Conservation (phyloP, 2,888 invertebrate genomes). For the Pteria penguin region DNA sequence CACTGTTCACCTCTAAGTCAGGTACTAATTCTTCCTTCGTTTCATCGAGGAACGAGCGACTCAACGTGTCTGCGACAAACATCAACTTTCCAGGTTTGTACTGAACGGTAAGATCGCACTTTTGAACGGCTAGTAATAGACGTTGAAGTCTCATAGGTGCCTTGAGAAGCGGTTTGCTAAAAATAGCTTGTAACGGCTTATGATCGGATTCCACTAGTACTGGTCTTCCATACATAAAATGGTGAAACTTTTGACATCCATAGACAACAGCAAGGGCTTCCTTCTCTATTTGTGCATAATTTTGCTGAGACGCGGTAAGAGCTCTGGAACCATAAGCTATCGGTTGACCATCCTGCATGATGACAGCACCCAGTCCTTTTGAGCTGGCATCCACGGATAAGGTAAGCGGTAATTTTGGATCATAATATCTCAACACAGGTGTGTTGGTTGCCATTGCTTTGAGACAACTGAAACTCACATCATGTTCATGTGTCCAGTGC, state of each 20-base stretch:
- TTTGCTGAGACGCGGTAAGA: neutral
- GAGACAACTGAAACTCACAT: constrained; percentile 16
- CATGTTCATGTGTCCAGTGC: constrained; percentile 17
- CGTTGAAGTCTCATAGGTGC: constrained; percentile 16
- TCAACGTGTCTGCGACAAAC: constrained; percentile 15
- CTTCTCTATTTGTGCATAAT: constrained; percentile 18
- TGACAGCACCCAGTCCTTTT: constrained; percentile 28
- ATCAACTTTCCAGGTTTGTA: constrained; percentile 25
- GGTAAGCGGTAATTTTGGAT: constrained; percentile 22
- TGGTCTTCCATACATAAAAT: constrained; percentile 17
- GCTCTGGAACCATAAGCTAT: constrained; percentile 17
- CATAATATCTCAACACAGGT: constrained; percentile 34
- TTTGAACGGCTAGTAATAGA: constrained; percentile 17
- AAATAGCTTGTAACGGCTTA: constrained; percentile 29
- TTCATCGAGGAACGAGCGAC: constrained; percentile 11
- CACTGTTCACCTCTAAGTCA: neutral
- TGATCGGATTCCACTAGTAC: constrained; percentile 12
- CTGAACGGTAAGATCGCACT: constrained; percentile 7
- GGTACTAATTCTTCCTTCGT: constrained; percentile 15
- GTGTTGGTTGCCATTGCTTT: constrained; percentile 26
- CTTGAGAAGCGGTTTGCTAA: constrained; percentile 14
- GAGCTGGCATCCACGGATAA: constrained; percentile 35
- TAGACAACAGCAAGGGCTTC: constrained; percentile 13
- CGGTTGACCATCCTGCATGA: constrained; percentile 23
- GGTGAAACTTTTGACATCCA: constrained; percentile 19